Conservation (phyloP, 2,888 invertebrate genomes). For the Sphinx pinastri region DNA sequence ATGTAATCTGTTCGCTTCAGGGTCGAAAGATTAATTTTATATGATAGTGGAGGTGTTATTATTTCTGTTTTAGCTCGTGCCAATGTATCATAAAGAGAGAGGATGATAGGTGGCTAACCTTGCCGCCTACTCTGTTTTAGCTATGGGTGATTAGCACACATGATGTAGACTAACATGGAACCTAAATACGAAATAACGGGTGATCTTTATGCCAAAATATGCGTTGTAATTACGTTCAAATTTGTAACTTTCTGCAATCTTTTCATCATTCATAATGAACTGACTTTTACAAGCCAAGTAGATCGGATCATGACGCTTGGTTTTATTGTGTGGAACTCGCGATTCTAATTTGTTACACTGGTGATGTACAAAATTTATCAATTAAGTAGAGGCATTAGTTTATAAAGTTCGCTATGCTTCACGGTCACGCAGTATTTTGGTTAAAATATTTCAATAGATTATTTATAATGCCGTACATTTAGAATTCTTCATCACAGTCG, state of each 20-base stretch:
- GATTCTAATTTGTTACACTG: constrained; percentile 66
- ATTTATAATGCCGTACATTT: no score
- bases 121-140: constrained; percentile 7
- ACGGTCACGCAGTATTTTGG: constrained; percentile 58
- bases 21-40: constrained; percentile 33
- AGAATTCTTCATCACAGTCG: background rate
- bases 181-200: background rate
- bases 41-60: constrained; percentile 32
- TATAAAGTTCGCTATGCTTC: constrained; percentile 63
- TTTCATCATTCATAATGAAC: constrained; percentile 44
- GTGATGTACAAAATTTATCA: constrained; percentile 62
- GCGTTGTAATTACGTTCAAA: constrained; percentile 8
- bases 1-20: constrained; percentile 39
- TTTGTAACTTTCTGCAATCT: constrained; percentile 22
- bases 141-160: background rate
- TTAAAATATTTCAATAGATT: background rate
- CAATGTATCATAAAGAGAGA: constrained; percentile 18
- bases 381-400: constrained; percentile 64
- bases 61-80: constrained; percentile 29
- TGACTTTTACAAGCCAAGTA: constrained; percentile 60
- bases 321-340: constrained; percentile 67
- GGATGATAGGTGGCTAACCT: constrained; percentile 12
- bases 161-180: background rate
- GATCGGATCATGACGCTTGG: constrained; percentile 63
- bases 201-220: constrained; percentile 4